Percentiles rank a stretch among this genome's conserved stretches.
These are phyloP conservation scores for Muscicapa comitata DNA, from an alignment of 2,797 vertebrate species.

Conservation along the genomic window DNA sequence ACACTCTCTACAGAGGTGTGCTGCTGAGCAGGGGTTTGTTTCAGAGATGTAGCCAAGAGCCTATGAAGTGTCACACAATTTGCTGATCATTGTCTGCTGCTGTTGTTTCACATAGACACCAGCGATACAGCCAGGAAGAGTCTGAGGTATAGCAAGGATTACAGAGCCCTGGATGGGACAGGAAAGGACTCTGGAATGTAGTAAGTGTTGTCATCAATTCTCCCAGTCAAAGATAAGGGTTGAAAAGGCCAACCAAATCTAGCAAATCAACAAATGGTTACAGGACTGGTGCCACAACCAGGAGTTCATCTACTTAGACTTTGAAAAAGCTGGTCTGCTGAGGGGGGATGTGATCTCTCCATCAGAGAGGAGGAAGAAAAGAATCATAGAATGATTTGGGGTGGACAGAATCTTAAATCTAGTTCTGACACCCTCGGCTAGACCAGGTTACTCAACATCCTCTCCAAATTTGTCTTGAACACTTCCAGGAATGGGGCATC, in stretches of 20 bases:
- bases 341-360: background rate
- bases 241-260: background rate
- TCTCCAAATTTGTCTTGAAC: background rate
- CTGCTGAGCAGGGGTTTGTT: background rate
- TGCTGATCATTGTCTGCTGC: background rate
- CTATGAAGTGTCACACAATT: background rate
- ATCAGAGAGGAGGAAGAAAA: background rate
- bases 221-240: background rate
- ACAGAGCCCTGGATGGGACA: background rate
- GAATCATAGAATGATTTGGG: background rate
- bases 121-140: background rate
- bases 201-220: background rate
- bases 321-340: background rate
- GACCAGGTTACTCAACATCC: background rate
- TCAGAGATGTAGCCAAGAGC: background rate
- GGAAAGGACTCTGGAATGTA: rapidly evolving
- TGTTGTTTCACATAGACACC: background rate
- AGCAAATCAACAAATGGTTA: background rate
- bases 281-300: background rate
- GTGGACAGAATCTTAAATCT: background rate
- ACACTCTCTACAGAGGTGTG: background rate
- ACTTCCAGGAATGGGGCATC: background rate
- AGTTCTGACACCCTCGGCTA: rapidly evolving
- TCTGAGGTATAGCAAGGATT: background rate
- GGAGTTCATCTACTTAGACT: background rate